These are phyloP conservation scores for Sebastes kiyomatsui DNA, from an alignment of 2,797 vertebrate genomes.

Conservation along the genomic window DNA sequence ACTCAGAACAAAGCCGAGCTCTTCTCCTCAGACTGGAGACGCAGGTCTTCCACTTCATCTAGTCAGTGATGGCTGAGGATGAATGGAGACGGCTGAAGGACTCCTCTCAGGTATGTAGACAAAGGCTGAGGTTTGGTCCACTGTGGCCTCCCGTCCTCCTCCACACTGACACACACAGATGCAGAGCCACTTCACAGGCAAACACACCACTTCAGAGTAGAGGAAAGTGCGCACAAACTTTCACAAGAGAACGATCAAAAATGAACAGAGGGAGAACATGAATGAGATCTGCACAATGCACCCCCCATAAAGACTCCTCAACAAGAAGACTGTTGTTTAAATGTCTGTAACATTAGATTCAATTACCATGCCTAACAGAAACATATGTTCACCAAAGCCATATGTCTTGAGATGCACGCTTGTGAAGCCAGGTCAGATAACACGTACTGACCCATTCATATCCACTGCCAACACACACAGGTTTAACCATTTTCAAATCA, in stretches of 20 bases:
- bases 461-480: neutral
- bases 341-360: neutral
- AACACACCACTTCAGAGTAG: neutral
- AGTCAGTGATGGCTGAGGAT: constrained; percentile 11
- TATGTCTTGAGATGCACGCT: too few relatives aligned
- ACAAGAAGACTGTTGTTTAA: neutral
- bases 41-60: constrained; percentile 8
- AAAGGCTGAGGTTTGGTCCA: constrained; percentile 19
- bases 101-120: constrained; percentile 21
- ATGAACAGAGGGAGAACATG: neutral
- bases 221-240: neutral
- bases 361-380: neutral
- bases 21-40: constrained; percentile 7
- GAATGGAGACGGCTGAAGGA: constrained; percentile 7
- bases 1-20: constrained; percentile 13
- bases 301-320: neutral
- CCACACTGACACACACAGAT: neutral
- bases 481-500: neutral
- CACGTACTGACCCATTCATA: neutral
- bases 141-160: neutral
- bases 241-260: neutral
- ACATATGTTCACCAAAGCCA: neutral
- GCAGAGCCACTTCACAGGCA: neutral
- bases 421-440: neutral
- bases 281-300: neutral